These are phyloP conservation scores for Caenorhabditis angaria DNA, from an alignment of 2,888 invertebrate species.

Conservation along the genomic window DNA sequence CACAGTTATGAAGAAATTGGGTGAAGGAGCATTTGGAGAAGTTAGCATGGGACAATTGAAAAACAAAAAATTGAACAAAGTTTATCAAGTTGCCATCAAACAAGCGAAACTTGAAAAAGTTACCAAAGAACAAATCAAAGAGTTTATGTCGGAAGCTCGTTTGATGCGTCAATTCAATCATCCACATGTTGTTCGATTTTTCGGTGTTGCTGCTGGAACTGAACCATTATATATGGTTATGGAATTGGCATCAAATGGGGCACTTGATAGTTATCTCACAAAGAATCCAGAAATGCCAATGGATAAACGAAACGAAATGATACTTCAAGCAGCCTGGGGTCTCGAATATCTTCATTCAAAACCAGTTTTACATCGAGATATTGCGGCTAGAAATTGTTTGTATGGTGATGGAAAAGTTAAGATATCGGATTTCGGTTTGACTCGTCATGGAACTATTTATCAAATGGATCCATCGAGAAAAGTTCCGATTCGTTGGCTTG, in stretches of 20 bases:
- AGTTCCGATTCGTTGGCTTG: slow-evolving; percentile 60
- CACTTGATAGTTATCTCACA: slow-evolving; percentile 50
- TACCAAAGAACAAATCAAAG: slow-evolving; percentile 60
- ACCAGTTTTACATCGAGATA: slow-evolving; percentile 52
- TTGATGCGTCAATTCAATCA: slow-evolving; percentile 57
- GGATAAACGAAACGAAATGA: slow-evolving; percentile 50
- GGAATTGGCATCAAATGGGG: slow-evolving; percentile 55
- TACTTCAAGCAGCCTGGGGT: slow-evolving; percentile 37
- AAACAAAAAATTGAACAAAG: not conserved
- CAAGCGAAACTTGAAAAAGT: slow-evolving; percentile 54
- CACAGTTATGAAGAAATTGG: slow-evolving; percentile 54
- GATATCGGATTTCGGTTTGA: slow-evolving; percentile 54
- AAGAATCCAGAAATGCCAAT: slow-evolving; percentile 42
- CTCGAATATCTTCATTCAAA: slow-evolving; percentile 48
- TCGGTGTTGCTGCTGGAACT: slow-evolving; percentile 56
- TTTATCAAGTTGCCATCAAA: slow-evolving; percentile 24
- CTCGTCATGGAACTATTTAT: slow-evolving; percentile 46
- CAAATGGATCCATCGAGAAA: slow-evolving; percentile 47
- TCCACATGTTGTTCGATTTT: slow-evolving; percentile 51
- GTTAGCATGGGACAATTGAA: slow-evolving; percentile 41
- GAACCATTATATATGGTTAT: slow-evolving; percentile 60
- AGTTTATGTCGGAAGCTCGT: slow-evolving; percentile 58
- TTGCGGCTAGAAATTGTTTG: slow-evolving; percentile 54
- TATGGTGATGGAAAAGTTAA: slow-evolving; percentile 44
- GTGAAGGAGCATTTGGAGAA: slow-evolving; percentile 67